A percentile compares a stretch with the other conserved stretches of the same genome.
Evolutionary conservation across 1,140 invertebrate species (phyloP).

Genomic region (Drosophila setifemur): DNA sequence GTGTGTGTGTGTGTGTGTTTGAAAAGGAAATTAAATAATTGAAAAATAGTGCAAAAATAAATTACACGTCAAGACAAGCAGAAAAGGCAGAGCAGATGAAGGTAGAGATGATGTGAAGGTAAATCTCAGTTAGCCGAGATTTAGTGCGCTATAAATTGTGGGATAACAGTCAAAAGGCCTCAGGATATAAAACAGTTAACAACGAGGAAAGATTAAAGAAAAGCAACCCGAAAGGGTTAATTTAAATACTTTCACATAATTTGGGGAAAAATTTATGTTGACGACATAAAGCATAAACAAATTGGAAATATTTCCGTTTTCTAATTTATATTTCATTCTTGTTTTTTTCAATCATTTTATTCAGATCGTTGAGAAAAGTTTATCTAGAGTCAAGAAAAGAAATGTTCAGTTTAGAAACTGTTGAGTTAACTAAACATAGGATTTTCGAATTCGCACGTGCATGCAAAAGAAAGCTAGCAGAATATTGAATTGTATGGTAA

Average conservation of each 20-base stretch:
- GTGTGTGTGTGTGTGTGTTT: slow-evolving; percentile 9
- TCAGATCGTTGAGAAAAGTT: too few species aligned
- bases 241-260: too few species aligned
- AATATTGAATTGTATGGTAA: neutral
- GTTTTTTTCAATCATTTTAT: too few species aligned
- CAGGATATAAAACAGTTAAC: neutral
- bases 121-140: slow-evolving; percentile 25
- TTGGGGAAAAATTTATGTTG: too few species aligned
- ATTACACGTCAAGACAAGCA: slow-evolving; percentile 34
- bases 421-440: neutral
- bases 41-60: slow-evolving; percentile 47
- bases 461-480: neutral
- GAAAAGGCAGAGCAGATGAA: neutral
- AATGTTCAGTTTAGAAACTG: too few species aligned
- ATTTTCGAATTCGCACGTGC: neutral
- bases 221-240: too few species aligned
- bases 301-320: too few species aligned
- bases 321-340: too few species aligned
- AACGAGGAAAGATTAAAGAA: neutral
- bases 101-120: neutral
- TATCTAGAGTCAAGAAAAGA: too few species aligned
- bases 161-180: slow-evolving; percentile 6
- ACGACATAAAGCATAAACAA: too few species aligned
- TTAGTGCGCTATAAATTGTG: slow-evolving; percentile 33
- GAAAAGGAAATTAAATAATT: slow-evolving; percentile 54